Conservation (phyloP, 2,888 invertebrate species). For the Molorchus minor region DNA sequence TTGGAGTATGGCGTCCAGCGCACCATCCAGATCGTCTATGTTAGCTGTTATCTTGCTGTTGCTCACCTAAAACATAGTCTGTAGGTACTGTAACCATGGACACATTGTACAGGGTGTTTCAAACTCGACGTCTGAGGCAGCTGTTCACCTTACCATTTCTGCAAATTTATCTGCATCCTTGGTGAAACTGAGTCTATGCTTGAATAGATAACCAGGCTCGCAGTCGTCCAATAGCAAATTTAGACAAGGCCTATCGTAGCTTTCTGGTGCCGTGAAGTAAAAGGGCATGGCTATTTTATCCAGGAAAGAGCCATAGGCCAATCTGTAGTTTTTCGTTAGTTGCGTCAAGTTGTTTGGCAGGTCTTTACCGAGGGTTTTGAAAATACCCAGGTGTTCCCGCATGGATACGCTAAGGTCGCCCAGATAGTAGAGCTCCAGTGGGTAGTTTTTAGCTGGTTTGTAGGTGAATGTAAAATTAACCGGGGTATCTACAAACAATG, state of each 20-base stretch:
- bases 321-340: constrained; percentile 76
- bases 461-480: constrained; percentile 72
- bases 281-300: constrained; percentile 84
- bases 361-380: constrained; percentile 73
- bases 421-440: constrained; percentile 87
- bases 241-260: constrained; percentile 70
- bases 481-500: constrained; percentile 52
- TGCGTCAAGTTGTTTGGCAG: constrained; percentile 69
- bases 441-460: constrained; percentile 84
- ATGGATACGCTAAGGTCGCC: constrained; percentile 93
- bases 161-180: constrained; percentile 62
- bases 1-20: constrained; percentile 86
- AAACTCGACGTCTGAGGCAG: neutral
- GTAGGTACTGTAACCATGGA: neutral
- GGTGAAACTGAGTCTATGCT: constrained; percentile 79
- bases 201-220: constrained; percentile 83
- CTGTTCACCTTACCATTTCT: constrained; percentile 34
- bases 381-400: constrained; percentile 84
- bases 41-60: constrained; percentile 47
- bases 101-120: neutral
- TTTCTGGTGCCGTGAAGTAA: constrained; percentile 63
- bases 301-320: constrained; percentile 81
- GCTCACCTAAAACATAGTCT: constrained; percentile 34
- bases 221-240: constrained; percentile 67
- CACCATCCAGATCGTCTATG: constrained; percentile 69